Base-by-base conservation (phyloP, 2,888 invertebrate species). In the Acronicta alni region DNA sequence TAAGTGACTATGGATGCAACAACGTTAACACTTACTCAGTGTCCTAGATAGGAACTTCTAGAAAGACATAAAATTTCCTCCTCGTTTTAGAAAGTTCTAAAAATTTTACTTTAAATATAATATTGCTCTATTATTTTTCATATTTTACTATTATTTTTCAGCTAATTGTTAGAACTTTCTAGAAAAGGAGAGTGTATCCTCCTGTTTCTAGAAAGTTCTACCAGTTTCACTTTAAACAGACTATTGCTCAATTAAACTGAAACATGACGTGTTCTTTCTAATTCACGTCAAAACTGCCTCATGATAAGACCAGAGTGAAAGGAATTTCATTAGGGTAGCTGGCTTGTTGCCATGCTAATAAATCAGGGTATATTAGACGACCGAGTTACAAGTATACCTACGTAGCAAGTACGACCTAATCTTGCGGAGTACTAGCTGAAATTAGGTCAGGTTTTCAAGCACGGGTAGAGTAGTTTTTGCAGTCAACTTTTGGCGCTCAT, bases 261-360 rank as follows among this genome's bases (percentile, higher is more conserved):
- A 1, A n/a, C 35, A n/a, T 35, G 14, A n/a, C 6, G 0, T n/a
- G 0, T n/a, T 6, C 12, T 5, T 12, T 6, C n/a, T 6, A 35
- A 32, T n/a, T 32, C 18, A 42, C 39, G 67, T 48, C 58, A 37
- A 32, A 66, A 44, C 39, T 41, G 47, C n/a, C 23, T 14, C 32
- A 26, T 37, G 37, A 35, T 3, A n/a, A 42, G 38, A 20, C 45
- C 9, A 14, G 30, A 44, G 30, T 57, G 47, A 66, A 57, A 47
- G 67, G 67, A 72, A 67, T 67, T 67, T 72, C 49, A 67, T 67
- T 67, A 67, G 37, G 14, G 10, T 32, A 41, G 43, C 71, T 49
- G 64, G 67, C 67, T 66, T 66, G 72, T 15, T 35, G 37, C 37
- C 38, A 47, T 17, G 47, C 8, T 66, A 72, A 71, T 66, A 66